phyloP scores from a whole-genome alignment of 2,888 invertebrate species.

The Microctonus hyperodae region DNA sequence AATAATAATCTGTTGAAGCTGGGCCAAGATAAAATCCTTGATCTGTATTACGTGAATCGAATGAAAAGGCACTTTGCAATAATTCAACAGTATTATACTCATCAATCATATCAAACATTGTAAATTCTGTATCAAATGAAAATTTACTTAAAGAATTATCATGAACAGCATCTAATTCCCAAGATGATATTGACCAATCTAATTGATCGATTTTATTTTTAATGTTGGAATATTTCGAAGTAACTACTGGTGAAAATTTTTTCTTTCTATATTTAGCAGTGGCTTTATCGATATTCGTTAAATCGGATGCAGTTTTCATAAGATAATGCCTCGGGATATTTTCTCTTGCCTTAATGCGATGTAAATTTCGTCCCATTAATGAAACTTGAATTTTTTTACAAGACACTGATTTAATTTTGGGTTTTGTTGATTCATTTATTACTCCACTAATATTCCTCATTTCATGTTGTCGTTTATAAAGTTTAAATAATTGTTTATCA shows the following conservation, averaged over 20 bases:
- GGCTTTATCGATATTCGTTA: not conserved
- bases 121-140: not conserved
- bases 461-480: not conserved
- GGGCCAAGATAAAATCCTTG: constrained; percentile 39
- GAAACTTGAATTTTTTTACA: constrained; percentile 16
- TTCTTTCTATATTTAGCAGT: not conserved
- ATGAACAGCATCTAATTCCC: not conserved
- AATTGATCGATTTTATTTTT: constrained; percentile 5
- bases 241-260: not conserved
- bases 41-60: constrained; percentile 29
- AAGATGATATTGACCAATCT: constrained; percentile 16
- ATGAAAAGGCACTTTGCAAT: constrained; percentile 38
- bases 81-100: constrained; percentile 36
- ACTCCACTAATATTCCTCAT: not conserved
- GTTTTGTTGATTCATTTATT: not conserved
- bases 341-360: constrained; percentile 9
- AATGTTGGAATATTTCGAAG: not conserved
- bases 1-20: constrained; percentile 34
- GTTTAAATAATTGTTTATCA: not conserved
- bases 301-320: not conserved
- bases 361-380: constrained; percentile 21
- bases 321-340: constrained; percentile 5
- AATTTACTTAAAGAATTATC: not conserved
- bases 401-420: constrained; percentile 7
- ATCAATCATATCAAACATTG: constrained; percentile 34